Conservation (phyloP, 2,113 vertebrate species). For the Seriola quinqueradiata region DNA sequence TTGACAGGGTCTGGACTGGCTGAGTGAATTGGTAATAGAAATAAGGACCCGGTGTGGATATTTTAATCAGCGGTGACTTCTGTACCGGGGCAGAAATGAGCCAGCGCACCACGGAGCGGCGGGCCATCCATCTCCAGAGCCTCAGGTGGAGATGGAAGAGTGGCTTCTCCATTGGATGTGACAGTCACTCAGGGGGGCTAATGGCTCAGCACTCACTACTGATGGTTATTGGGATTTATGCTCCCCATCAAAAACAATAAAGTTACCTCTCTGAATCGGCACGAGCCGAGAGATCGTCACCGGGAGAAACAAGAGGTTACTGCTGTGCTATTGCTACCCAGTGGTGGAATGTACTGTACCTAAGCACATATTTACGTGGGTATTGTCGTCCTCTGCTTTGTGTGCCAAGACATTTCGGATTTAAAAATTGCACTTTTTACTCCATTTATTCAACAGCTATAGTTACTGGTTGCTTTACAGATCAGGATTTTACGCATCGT, state of each 20-base stretch:
- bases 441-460: background rate
- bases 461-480: background rate
- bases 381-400: background rate
- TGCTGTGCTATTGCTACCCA: background rate
- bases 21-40: constrained; percentile 81
- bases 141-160: constrained; percentile 65
- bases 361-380: background rate
- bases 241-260: constrained; percentile 68
- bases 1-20: constrained; percentile 73
- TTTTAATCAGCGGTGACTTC: constrained; percentile 85
- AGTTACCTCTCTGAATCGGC: constrained; percentile 13
- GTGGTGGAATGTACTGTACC: background rate
- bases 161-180: constrained; percentile 57
- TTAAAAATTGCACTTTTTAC: background rate
- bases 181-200: constrained; percentile 65
- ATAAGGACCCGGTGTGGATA: constrained; percentile 78
- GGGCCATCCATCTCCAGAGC: constrained; percentile 74
- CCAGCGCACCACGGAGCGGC: constrained; percentile 43
- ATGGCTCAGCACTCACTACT: constrained; percentile 43
- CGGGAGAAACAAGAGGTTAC: background rate
- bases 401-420: too few species aligned
- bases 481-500: too few species aligned
- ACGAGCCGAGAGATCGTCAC: background rate
- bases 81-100: constrained; percentile 70
- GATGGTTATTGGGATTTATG: constrained; percentile 72